A percentile compares a stretch with the other conserved stretches of the same genome.
These are phyloP conservation scores for Drosophila melanica DNA, from an alignment of 1,140 invertebrate genomes.

Conservation along the genomic window DNA sequence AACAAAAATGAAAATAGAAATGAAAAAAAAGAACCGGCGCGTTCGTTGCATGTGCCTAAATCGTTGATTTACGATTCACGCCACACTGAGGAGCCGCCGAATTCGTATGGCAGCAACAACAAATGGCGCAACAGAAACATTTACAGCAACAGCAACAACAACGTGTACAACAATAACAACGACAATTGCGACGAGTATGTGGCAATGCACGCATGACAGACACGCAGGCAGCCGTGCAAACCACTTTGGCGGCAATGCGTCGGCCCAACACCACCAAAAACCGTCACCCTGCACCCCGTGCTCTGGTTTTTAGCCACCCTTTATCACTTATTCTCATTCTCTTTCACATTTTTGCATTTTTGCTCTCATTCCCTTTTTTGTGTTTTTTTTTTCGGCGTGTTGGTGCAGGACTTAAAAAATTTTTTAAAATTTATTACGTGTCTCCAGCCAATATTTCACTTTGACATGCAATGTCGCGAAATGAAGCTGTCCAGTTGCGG, in stretches of 20 bases:
- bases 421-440: slow-evolving; percentile 83
- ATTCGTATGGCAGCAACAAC: slow-evolving; percentile 54
- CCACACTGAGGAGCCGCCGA: slow-evolving; percentile 76
- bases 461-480: slow-evolving; percentile 83
- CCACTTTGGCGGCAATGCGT: slow-evolving; percentile 78
- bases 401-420: slow-evolving; percentile 72
- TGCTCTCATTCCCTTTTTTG: not conserved
- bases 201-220: slow-evolving; percentile 79
- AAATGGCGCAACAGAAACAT: slow-evolving; percentile 20
- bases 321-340: slow-evolving; percentile 26
- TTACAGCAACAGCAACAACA: slow-evolving; percentile 10
- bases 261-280: not conserved
- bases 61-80: slow-evolving; percentile 83
- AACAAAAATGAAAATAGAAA: slow-evolving; percentile 17
- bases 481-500: slow-evolving; percentile 82
- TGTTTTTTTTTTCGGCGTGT: not conserved
- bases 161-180: slow-evolving; percentile 8
- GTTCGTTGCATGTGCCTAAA: slow-evolving; percentile 77
- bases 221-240: slow-evolving; percentile 79
- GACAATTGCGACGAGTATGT: slow-evolving; percentile 61
- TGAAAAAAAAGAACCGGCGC: slow-evolving; percentile 53
- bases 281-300: not conserved
- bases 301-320: slow-evolving; percentile 42
- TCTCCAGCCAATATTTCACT: slow-evolving; percentile 84
- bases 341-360: slow-evolving; percentile 36